phyloP scores from a whole-genome alignment of 2,113 vertebrate species.

The Manacus vitellinus region DNA sequence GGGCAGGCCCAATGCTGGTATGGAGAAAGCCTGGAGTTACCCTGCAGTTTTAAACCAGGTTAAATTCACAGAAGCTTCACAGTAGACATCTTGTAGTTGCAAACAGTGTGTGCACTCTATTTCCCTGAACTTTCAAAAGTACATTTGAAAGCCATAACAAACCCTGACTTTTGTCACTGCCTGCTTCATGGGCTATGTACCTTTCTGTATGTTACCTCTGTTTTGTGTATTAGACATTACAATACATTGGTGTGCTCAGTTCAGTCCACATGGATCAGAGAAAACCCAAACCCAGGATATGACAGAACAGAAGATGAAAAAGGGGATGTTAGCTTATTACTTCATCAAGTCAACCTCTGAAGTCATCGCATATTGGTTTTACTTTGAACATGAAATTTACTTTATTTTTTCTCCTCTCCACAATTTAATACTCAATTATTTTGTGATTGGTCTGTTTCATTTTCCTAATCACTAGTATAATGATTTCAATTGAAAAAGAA shows the following conservation, averaged over 20 bases:
- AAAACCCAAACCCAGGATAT: background rate
- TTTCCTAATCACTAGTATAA: background rate
- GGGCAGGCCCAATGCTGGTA: rapidly evolving
- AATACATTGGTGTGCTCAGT: background rate
- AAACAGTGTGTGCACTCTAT: background rate
- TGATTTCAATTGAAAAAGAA: background rate
- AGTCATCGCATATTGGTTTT: background rate
- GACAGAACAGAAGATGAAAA: background rate
- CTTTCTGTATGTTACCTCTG: background rate
- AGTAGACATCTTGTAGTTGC: background rate
- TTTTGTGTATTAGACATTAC: background rate
- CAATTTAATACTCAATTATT: background rate
- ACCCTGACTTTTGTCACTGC: background rate
- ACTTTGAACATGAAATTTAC: background rate
- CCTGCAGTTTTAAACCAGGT: background rate
- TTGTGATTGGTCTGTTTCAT: background rate
- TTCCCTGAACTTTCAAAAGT: background rate
- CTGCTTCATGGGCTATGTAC: background rate
- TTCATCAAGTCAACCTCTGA: background rate
- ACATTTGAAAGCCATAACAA: rapidly evolving
- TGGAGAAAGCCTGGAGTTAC: background rate
- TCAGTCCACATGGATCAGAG: background rate
- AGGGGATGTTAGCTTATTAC: background rate
- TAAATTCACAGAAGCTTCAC: background rate
- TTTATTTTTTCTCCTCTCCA: background rate